These are phyloP conservation scores for Neria commutata DNA, from an alignment of 2,888 invertebrate species.

Conservation along the genomic window DNA sequence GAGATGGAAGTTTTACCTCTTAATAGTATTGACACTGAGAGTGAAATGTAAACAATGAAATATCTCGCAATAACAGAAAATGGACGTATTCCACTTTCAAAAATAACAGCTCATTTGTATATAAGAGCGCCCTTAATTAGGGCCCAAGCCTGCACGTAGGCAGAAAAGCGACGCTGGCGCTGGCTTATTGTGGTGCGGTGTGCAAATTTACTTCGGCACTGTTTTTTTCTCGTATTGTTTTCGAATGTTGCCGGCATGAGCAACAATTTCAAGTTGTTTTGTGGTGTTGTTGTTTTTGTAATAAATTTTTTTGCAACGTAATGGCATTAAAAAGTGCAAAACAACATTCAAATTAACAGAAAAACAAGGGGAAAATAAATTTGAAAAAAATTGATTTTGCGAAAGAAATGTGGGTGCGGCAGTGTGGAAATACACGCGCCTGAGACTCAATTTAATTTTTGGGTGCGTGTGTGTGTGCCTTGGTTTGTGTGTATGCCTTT, in stretches of 20 bases:
- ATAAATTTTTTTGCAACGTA: neutral
- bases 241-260: slow-evolving; percentile 1
- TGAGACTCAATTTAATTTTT: neutral
- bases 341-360: neutral
- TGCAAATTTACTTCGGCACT: too few species aligned
- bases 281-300: neutral
- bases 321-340: too few species aligned
- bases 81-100: too few species aligned
- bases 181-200: neutral
- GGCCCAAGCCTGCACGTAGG: too few species aligned
- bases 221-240: neutral
- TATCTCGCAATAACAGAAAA: too few species aligned
- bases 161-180: too few species aligned
- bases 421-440: neutral
- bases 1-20: too few species aligned
- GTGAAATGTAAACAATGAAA: too few species aligned
- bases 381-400: neutral
- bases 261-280: neutral
- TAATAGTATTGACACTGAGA: too few species aligned
- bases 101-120: too few species aligned
- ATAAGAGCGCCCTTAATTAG: too few species aligned
- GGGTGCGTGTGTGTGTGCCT: neutral
- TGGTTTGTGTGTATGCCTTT: too few species aligned
- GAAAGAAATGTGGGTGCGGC: slow-evolving; percentile 3
- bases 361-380: neutral